Conservation (phyloP, 2,888 invertebrate species). For the Acanthosepion esculentum region DNA sequence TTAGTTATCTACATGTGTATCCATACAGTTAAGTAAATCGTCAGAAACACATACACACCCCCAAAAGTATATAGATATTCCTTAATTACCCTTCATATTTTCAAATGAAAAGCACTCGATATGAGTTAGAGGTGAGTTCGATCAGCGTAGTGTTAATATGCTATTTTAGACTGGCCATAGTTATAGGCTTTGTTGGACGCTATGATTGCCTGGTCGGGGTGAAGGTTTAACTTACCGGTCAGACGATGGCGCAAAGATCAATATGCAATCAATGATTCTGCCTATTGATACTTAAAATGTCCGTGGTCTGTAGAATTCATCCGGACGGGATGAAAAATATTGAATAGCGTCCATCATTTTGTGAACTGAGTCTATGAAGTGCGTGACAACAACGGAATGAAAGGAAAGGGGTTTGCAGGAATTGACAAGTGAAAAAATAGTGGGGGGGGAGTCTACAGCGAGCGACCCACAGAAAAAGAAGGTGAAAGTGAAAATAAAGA, state of each 20-base stretch:
- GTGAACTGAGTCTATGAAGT: neutral
- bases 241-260: neutral
- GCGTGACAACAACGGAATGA: neutral
- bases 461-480: too few species aligned
- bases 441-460: neutral
- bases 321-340: neutral
- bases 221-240: neutral
- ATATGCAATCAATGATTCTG: conserved; percentile 12
- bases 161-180: neutral
- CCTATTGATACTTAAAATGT: neutral
- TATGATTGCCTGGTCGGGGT: neutral
- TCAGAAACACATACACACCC: too few species aligned
- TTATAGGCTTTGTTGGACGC: neutral
- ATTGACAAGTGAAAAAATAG: neutral
- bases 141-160: neutral
- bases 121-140: neutral
- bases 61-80: neutral
- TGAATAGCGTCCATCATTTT: neutral
- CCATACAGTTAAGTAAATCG: neutral
- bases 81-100: neutral
- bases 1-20: neutral
- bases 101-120: neutral
- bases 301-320: neutral
- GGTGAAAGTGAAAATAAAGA: neutral
- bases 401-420: neutral